These are phyloP conservation scores for Campoplex nolae DNA, from an alignment of 2,888 invertebrate species.

Conservation along the genomic window DNA sequence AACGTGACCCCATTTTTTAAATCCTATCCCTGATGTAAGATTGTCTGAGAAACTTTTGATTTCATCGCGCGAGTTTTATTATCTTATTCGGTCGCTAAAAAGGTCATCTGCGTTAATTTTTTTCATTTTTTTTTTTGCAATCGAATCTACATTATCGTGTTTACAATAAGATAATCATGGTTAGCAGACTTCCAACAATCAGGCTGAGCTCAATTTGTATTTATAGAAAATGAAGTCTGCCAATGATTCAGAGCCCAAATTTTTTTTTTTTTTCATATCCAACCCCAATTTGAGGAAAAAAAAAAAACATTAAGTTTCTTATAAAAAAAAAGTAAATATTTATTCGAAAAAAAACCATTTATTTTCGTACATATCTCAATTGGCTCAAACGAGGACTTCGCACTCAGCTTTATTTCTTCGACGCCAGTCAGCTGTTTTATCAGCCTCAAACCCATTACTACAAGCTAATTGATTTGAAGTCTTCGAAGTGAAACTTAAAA, in stretches of 20 bases:
- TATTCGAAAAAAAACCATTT: too few species aligned
- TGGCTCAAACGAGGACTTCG: too few species aligned
- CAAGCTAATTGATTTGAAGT: too few species aligned
- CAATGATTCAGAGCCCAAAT: too few species aligned
- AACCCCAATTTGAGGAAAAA: neutral
- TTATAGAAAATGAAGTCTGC: neutral
- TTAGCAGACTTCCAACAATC: neutral
- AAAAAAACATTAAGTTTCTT: neutral
- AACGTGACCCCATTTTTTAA: neutral
- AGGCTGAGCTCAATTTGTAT: neutral
- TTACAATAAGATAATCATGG: neutral
- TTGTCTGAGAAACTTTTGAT: neutral
- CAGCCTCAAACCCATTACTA: too few species aligned
- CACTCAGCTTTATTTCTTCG: too few species aligned
- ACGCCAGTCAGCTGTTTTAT: too few species aligned
- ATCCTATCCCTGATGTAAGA: neutral
- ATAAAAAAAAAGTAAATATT: too few species aligned
- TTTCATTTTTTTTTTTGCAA: neutral
- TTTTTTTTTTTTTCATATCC: too few species aligned
- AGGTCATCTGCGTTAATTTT: neutral
- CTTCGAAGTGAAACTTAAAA: too few species aligned
- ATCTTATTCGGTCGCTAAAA: neutral
- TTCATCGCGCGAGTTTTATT: conserved; percentile 6
- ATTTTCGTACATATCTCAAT: too few species aligned
- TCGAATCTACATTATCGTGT: neutral